phyloP scores from a whole-genome alignment of 2,888 invertebrate genomes.

The Atethmia centrago region DNA sequence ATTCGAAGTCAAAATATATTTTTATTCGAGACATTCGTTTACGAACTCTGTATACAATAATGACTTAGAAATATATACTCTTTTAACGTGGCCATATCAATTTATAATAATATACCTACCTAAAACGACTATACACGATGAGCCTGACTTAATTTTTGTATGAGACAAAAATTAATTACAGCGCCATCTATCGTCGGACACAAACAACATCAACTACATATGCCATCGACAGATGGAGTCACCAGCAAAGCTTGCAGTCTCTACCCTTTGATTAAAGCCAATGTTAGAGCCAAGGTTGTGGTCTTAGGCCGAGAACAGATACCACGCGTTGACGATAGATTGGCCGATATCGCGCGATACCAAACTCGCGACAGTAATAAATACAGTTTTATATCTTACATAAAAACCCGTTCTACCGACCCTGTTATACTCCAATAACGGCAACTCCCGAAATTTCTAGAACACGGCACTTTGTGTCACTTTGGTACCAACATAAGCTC shows the following conservation, averaged over 20 bases:
- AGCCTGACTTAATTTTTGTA: slow-evolving; percentile 33
- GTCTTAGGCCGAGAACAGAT: background rate
- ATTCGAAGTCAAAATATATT: slow-evolving; percentile 42
- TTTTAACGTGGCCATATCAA: slow-evolving; percentile 48
- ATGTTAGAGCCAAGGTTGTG: slow-evolving; percentile 15
- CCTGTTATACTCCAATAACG: background rate
- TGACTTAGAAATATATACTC: slow-evolving; percentile 60
- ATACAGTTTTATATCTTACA: slow-evolving; percentile 37
- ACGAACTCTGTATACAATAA: slow-evolving; percentile 57
- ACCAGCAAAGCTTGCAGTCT: slow-evolving; percentile 33
- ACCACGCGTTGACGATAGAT: background rate
- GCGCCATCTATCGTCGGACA: slow-evolving; percentile 52
- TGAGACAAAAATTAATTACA: slow-evolving; percentile 37
- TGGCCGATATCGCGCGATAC: too few relatives aligned
- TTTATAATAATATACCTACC: slow-evolving; percentile 45
- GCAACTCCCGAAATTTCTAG: too few relatives aligned
- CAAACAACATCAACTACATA: slow-evolving; percentile 59
- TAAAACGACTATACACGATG: slow-evolving; percentile 40
- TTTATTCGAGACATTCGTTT: slow-evolving; percentile 58
- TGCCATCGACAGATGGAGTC: slow-evolving; percentile 50
- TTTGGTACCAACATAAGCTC: slow-evolving; percentile 43
- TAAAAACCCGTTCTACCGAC: slow-evolving; percentile 3
- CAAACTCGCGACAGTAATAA: background rate
- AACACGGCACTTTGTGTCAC: background rate
- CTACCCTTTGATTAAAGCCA: slow-evolving; percentile 39